Evolutionary conservation across 2,113 vertebrate genomes (phyloP).

Genomic region (Rattus norvegicus): GRCr8 NC_086021.1:146052501-146053000

Average conservation of each 20-base stretch:
- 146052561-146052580: background rate
- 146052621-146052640: background rate
- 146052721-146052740: background rate
- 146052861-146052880: constrained; percentile 50
- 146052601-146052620: background rate
- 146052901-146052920: constrained; percentile 50
- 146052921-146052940: constrained; percentile 29
- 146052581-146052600: constrained; percentile 12
- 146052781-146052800: constrained; percentile 7
- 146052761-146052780: background rate
- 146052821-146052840: background rate
- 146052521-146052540: background rate
- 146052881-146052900: constrained; percentile 34
- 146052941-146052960: constrained; percentile 19
- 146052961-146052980: background rate
- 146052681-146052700: constrained; percentile 29
- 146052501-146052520: background rate
- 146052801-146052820: constrained; percentile 52
- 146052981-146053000: background rate
- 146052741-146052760: background rate
- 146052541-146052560: background rate
- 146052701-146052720: constrained; percentile 36
- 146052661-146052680: constrained; percentile 53
- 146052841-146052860: constrained; percentile 23
- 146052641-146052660: constrained; percentile 7